Evolutionary conservation across 2,888 invertebrate species (phyloP).

Genomic region (Agrotis ipsilon): DNA sequence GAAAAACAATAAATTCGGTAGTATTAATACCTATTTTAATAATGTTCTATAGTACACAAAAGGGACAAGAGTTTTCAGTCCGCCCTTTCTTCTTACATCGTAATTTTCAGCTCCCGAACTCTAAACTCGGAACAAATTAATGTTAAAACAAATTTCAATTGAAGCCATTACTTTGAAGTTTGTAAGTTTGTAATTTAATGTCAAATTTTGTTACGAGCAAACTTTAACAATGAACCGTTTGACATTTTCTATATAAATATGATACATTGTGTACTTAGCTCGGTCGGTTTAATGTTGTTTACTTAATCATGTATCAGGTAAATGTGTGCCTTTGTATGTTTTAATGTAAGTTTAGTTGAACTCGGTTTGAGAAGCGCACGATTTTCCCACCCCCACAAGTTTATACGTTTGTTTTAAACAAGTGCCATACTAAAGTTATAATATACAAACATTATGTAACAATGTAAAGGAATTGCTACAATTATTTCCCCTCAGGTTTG

Average conservation of each 20-base stretch:
- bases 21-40: constrained; percentile 37
- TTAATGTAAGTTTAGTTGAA: constrained; percentile 10
- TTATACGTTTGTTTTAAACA: not conserved
- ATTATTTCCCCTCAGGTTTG: not conserved
- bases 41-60: constrained; percentile 44
- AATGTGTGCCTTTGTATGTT: constrained; percentile 21
- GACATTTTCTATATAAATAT: constrained; percentile 61
- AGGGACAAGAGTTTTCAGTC: constrained; percentile 46
- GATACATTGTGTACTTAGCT: constrained; percentile 50
- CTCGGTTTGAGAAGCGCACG: not conserved
- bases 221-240: constrained; percentile 68
- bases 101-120: constrained; percentile 62
- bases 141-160: constrained; percentile 81
- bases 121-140: constrained; percentile 74
- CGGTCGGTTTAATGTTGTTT: constrained; percentile 31
- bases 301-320: constrained; percentile 14
- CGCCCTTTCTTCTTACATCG: constrained; percentile 56
- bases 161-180: constrained; percentile 74
- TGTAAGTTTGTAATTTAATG: constrained; percentile 80
- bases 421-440: not conserved
- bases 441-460: no score
- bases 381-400: not conserved
- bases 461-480: not conserved
- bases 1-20: constrained; percentile 44
- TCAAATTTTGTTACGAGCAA: constrained; percentile 73